phyloP scores from a whole-genome alignment of 2,888 invertebrate species.

The Anthophora plumipes region DNA sequence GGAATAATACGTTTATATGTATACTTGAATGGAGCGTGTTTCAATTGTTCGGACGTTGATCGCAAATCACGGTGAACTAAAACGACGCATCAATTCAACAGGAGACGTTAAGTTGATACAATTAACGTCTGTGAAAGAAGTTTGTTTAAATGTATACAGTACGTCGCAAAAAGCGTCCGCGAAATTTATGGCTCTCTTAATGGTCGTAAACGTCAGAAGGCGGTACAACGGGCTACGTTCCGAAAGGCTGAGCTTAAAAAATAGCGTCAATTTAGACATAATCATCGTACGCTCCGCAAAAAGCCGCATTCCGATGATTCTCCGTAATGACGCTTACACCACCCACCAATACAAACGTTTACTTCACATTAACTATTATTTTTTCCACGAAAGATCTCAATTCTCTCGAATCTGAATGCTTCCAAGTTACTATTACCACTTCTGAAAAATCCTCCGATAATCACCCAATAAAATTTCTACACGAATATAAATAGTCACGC shows the following conservation, averaged over 20 bases:
- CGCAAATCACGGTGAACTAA: background rate
- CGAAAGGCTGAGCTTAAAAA: conserved; percentile 40
- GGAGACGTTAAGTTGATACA: conserved; percentile 35
- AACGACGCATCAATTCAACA: conserved; percentile 12
- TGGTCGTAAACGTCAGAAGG: conserved; percentile 59
- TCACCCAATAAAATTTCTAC: too few relatives aligned
- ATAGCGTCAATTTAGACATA: conserved; percentile 41
- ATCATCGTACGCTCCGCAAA: background rate
- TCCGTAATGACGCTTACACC: too few relatives aligned
- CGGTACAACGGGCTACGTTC: conserved; percentile 47
- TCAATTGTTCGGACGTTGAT: background rate
- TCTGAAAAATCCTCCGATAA: too few relatives aligned
- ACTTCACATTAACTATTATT: background rate
- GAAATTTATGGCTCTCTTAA: conserved; percentile 58
- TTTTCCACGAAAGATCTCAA: too few relatives aligned
- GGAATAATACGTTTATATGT: too few relatives aligned
- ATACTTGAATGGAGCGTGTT: background rate
- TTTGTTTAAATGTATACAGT: conserved; percentile 56
- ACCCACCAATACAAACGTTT: background rate
- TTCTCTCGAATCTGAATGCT: too few relatives aligned
- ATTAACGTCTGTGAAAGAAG: conserved; percentile 42
- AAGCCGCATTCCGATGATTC: background rate
- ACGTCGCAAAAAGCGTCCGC: conserved; percentile 47
- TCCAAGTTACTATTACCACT: too few relatives aligned
- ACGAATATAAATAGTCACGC: too few relatives aligned